phyloP scores from a whole-genome alignment of 2,797 vertebrate species.

The Tamandua tetradactyla region DNA sequence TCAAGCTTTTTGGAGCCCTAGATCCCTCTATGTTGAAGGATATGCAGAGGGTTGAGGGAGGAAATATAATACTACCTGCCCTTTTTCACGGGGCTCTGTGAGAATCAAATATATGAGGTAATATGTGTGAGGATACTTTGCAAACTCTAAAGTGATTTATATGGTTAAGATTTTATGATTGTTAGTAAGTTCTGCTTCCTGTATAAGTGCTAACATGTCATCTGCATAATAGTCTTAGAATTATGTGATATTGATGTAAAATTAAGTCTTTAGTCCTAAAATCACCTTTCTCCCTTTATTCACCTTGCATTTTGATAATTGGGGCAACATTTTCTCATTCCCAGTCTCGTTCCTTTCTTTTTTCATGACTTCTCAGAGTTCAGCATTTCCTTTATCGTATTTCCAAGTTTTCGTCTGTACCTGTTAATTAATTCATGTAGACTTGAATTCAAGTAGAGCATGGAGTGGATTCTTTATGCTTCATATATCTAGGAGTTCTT shows the following conservation, averaged over 20 bases:
- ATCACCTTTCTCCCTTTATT: background rate
- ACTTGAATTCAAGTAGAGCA: conserved; percentile 52
- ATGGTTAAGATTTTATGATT: conserved; percentile 8
- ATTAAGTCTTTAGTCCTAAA: background rate
- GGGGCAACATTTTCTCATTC: conserved; percentile 12
- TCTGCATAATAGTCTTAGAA: background rate
- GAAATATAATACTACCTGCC: background rate
- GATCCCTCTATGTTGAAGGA: background rate
- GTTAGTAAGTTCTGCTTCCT: background rate
- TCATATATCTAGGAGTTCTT: background rate
- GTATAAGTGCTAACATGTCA: background rate
- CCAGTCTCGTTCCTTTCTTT: background rate
- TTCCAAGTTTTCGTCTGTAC: conserved; percentile 14
- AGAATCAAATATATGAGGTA: background rate
- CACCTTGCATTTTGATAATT: background rate
- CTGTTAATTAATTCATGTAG: conserved; percentile 25
- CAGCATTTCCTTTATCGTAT: background rate
- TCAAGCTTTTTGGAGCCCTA: background rate
- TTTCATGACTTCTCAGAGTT: conserved; percentile 15
- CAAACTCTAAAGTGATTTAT: background rate
- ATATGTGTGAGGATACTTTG: background rate
- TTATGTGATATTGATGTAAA: background rate
- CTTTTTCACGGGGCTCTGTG: background rate
- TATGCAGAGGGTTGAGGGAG: background rate
- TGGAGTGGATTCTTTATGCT: background rate